phyloP scores from a whole-genome alignment of 2,888 invertebrate genomes.

The Lobophora halterata region DNA sequence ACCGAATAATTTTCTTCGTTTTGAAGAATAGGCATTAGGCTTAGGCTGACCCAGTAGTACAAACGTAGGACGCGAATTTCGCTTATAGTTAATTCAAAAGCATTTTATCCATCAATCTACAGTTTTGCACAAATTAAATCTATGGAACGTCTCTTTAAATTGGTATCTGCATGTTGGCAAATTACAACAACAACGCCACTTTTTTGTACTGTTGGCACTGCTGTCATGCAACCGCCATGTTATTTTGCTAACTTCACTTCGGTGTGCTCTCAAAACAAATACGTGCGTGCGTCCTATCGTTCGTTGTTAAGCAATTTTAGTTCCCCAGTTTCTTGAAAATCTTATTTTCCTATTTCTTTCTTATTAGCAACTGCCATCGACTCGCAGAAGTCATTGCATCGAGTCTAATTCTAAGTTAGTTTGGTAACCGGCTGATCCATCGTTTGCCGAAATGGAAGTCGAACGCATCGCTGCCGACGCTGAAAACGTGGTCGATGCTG shows the following conservation, averaged over 20 bases:
- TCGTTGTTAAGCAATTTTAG: constrained; percentile 47
- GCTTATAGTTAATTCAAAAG: too few species aligned
- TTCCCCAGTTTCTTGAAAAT: constrained; percentile 26
- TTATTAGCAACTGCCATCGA: constrained; percentile 4
- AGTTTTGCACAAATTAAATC: too few species aligned
- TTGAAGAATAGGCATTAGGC: background rate
- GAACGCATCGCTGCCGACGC: constrained; percentile 66
- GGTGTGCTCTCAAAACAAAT: constrained; percentile 72
- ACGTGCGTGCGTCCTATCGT: constrained; percentile 54
- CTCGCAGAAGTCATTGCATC: constrained; percentile 14
- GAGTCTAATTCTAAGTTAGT: constrained; percentile 19
- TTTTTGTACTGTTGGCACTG: constrained; percentile 37
- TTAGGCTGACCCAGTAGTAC: too few species aligned
- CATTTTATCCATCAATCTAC: too few species aligned
- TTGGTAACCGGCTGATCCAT: constrained; percentile 40
- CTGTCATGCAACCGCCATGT: constrained; percentile 44
- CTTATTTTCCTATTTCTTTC: constrained; percentile 10
- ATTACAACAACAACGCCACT: constrained; percentile 13
- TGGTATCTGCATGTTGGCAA: constrained; percentile 10
- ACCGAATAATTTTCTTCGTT: too few species aligned
- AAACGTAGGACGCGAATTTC: too few species aligned
- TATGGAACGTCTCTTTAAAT: constrained; percentile 8
- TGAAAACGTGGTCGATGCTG: constrained; percentile 73
- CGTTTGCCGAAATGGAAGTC: constrained; percentile 69
- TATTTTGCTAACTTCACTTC: constrained; percentile 71